Percentiles rank a stretch among this genome's conserved stretches.
These are phyloP conservation scores for Brachionus asplanchnoidis DNA, from an alignment of 1,140 invertebrate species.

Conservation along the genomic window DNA sequence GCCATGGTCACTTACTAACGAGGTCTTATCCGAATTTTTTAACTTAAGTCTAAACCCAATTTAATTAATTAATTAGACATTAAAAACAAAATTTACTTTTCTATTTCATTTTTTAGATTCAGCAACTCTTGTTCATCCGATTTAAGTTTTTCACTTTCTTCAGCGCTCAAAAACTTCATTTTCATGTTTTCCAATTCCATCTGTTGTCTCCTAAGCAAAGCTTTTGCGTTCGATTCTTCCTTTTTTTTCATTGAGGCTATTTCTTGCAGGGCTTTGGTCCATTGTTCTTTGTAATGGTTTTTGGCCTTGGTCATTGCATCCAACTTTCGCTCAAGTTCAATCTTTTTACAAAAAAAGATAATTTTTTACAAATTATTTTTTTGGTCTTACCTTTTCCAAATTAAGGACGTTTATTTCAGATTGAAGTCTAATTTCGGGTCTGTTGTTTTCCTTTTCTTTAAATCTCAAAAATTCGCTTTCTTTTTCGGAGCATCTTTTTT, in stretches of 20 bases:
- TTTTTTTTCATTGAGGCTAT: slow-evolving; percentile 54
- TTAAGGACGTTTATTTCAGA: slow-evolving; percentile 57
- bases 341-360: slow-evolving; percentile 44
- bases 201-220: slow-evolving; percentile 49
- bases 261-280: slow-evolving; percentile 56
- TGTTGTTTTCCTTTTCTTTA: slow-evolving; percentile 53
- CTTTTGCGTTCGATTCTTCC: slow-evolving; percentile 52
- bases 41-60: background rate
- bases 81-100: slow-evolving; percentile 47
- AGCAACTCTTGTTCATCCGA: slow-evolving; percentile 53
- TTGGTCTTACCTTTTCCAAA: slow-evolving; percentile 55
- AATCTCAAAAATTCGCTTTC: slow-evolving; percentile 53
- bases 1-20: background rate
- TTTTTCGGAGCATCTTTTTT: slow-evolving; percentile 51
- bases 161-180: slow-evolving; percentile 53
- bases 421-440: slow-evolving; percentile 57
- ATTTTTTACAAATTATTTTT: background rate
- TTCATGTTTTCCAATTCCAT: slow-evolving; percentile 58
- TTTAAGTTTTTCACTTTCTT: slow-evolving; percentile 54
- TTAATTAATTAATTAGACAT: background rate
- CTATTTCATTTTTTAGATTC: slow-evolving; percentile 54
- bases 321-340: slow-evolving; percentile 55
- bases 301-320: slow-evolving; percentile 55
- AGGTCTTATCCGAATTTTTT: slow-evolving; percentile 44
- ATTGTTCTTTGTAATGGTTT: slow-evolving; percentile 58